These are phyloP conservation scores for Drosophila parthenogenetica DNA, from an alignment of 2,888 invertebrate genomes.

Conservation along the genomic window DNA sequence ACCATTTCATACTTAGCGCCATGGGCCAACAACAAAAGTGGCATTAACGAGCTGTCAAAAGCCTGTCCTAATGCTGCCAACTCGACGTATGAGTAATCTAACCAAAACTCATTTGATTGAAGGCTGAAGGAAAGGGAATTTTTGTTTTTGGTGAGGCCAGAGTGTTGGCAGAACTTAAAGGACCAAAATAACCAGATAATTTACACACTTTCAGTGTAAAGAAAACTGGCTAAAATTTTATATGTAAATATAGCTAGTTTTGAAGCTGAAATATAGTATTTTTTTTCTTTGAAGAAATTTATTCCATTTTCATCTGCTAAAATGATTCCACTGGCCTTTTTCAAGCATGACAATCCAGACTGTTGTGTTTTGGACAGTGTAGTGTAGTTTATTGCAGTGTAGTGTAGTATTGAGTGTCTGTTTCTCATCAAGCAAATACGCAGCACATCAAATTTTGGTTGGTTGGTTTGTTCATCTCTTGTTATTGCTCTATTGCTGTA, in stretches of 20 bases:
- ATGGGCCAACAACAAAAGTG: slow-evolving; percentile 27
- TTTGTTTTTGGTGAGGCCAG: neutral
- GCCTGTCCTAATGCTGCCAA: slow-evolving; percentile 24
- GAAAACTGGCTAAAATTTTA: too few relatives aligned
- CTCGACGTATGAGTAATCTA: slow-evolving; percentile 41
- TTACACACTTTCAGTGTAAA: too few relatives aligned
- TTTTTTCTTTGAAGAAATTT: too few relatives aligned
- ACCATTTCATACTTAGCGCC: slow-evolving; percentile 69
- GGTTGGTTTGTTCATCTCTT: slow-evolving; percentile 2
- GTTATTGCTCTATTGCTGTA: slow-evolving; percentile 13
- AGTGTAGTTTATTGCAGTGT: neutral
- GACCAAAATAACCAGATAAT: neutral
- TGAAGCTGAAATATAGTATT: too few relatives aligned
- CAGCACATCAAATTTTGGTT: slow-evolving; percentile 26
- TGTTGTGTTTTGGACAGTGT: too few relatives aligned
- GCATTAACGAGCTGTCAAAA: slow-evolving; percentile 47
- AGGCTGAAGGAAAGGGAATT: too few relatives aligned
- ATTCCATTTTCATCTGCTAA: too few relatives aligned
- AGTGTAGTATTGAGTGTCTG: slow-evolving; percentile 25
- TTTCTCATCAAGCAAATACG: slow-evolving; percentile 27
- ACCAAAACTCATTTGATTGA: slow-evolving; percentile 16
- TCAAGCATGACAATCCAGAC: too few relatives aligned
- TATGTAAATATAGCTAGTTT: too few relatives aligned
- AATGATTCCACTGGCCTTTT: too few relatives aligned
- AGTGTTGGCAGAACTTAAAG: neutral